Percentiles rank a stretch among this genome's conserved stretches.
Conservation (phyloP, 2,888 invertebrate species). For the Blera fallax region DNA sequence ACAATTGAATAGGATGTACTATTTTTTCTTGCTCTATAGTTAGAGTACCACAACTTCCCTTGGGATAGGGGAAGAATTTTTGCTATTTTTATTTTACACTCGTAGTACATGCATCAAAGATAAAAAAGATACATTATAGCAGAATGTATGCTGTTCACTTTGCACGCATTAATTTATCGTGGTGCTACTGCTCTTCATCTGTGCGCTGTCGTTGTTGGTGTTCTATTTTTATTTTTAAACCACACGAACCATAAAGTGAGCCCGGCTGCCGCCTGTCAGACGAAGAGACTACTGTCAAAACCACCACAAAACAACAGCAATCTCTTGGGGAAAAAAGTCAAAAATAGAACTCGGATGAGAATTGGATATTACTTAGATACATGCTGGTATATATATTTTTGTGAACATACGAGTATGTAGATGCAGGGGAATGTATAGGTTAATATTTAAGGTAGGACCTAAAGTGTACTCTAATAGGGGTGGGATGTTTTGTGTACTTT, state of each 20-base stretch:
- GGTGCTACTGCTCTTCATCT: background rate
- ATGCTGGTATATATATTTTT: background rate
- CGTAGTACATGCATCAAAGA: constrained; percentile 7
- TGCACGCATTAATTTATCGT: constrained; percentile 51
- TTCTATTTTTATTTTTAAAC: constrained; percentile 65
- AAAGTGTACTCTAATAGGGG: background rate
- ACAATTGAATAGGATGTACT: constrained; percentile 31
- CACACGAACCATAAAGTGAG: constrained; percentile 33
- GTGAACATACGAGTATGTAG: no score
- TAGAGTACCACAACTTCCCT: constrained; percentile 23
- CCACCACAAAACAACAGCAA: constrained; percentile 3
- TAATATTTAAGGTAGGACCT: constrained; percentile 8
- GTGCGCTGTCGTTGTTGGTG: constrained; percentile 13
- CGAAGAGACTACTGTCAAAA: constrained; percentile 49
- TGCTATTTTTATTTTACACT: constrained; percentile 36
- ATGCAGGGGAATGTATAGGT: no score
- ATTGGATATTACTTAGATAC: constrained; percentile 21
- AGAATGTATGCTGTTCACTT: constrained; percentile 37
- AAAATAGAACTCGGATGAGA: constrained; percentile 54
- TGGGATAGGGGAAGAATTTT: constrained; percentile 30
- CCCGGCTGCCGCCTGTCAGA: constrained; percentile 63
- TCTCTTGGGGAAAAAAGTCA: constrained; percentile 10
- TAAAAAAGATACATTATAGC: constrained; percentile 24
- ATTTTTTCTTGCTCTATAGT: constrained; percentile 1
- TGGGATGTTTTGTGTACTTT: no score